phyloP scores from a whole-genome alignment of 2,888 invertebrate genomes.

The Taphrorychus bicolor region DNA sequence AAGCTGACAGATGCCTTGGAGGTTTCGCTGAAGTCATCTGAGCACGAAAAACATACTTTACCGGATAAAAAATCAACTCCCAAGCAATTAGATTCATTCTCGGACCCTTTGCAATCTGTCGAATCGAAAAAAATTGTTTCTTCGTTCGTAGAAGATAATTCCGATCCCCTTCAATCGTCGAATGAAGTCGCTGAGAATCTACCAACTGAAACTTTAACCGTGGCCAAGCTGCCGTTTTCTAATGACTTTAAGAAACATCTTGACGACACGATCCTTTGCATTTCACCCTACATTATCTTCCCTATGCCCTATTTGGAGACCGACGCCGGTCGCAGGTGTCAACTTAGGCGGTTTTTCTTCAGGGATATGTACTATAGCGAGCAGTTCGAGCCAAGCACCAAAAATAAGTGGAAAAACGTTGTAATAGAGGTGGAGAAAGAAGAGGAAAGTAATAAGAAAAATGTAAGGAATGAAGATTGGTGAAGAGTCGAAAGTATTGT shows the following conservation, averaged over 20 bases:
- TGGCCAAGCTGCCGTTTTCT: slow-evolving; percentile 67
- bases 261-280: slow-evolving; percentile 76
- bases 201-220: slow-evolving; percentile 52
- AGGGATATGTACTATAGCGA: slow-evolving; percentile 75
- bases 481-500: background rate
- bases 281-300: slow-evolving; percentile 87
- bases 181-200: background rate
- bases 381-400: slow-evolving; percentile 59
- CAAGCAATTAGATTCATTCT: slow-evolving; percentile 70
- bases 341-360: slow-evolving; percentile 75
- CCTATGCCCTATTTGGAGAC: slow-evolving; percentile 89
- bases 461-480: slow-evolving; percentile 35
- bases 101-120: slow-evolving; percentile 76
- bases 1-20: background rate
- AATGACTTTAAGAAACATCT: slow-evolving; percentile 78
- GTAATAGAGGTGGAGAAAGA: slow-evolving; percentile 20
- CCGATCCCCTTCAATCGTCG: slow-evolving; percentile 76
- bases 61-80: slow-evolving; percentile 57
- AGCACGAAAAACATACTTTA: background rate
- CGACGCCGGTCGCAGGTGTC: slow-evolving; percentile 79
- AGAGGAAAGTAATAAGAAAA: slow-evolving; percentile 34
- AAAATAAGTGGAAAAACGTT: slow-evolving; percentile 47
- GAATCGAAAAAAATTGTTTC: slow-evolving; percentile 31
- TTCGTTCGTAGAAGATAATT: slow-evolving; percentile 67
- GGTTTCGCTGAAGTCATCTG: background rate